Evolutionary conservation across 2,113 vertebrate species (phyloP), one percentile per base, ranked within the genome.

Genomic region (Mustelus asterias): DNA sequence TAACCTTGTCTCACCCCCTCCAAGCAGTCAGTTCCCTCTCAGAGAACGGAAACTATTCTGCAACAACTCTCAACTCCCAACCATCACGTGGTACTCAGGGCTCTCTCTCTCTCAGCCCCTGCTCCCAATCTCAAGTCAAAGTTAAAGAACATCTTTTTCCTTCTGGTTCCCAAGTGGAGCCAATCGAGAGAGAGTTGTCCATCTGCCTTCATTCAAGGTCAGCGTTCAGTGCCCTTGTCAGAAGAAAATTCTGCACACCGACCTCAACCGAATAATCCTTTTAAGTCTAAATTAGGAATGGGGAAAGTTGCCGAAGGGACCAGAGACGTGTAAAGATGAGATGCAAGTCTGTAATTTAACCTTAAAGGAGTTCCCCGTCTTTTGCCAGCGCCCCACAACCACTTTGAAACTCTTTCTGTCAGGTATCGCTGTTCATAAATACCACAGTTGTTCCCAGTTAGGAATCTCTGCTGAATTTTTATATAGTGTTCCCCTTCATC

Each of bases 11-110:
- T 63, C 58, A 54, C 24, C 10, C 94, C 22, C 20, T 13, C 94
- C 48, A 54, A 48, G 67, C 94, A 95, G 41, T 37, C 41, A 18
- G 67, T 72, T 95, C 41, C 67, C 94, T 70, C 67, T 29, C 0
- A 76, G 9, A 10, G 22, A 95, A 95, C 94, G 69, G 94, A 95
- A 95, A 95, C 24, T 76, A 1, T 65, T 95, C 94, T 13, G 69
- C 65, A 95, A 95, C 6, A 33, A 76, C 94, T 72, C 94, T 9
- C 54, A 26, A 37, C 58, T 65, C 37, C 41, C 41, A 48, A 6
- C 44, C 11, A 69, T 95, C 94, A 95, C 94, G 44, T 95, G 94
- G 48, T 54, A 11, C 37, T 48, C 65, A 29, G 24, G 26, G 3
- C 22, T 90, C 65, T 44, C 24, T 41, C 4, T 29, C 94, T 11